Evolutionary conservation across 2,888 invertebrate species (phyloP), one percentile per base, ranked within the genome.

Genomic region (Stegophylla sp.): DNA sequence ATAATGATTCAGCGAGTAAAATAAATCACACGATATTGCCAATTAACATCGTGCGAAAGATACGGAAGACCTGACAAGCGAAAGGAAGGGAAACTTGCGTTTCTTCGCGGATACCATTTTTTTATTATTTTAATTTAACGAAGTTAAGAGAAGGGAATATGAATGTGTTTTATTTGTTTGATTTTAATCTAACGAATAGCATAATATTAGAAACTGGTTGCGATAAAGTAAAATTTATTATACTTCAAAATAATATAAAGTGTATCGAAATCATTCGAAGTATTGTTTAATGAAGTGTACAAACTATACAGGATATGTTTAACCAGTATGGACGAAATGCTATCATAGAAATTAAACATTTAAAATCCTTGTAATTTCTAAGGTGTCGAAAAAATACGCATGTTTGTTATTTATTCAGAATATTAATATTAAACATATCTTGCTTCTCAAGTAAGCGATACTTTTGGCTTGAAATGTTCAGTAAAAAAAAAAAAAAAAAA

Each of bases 61-160:
- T 41, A 53, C 66, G 75, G 75, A 76, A 66, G 75, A 76, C 75
- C 66, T 53, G 75, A 76, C 64, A 66, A 76, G 75, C 64, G 75
- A 76, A 76, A 76, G 75, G 64, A 76, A 53, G 23, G 53, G 53
- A 66, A 75, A 76, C 75, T 76, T 43, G 41, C 66, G 41, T 63
- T 63, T 63, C 74, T 74, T 74, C 48, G 12, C 13, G 43, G 51
- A 23, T 53, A 53, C 64, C n/a, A 53, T 66, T 66, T 76, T n/a
- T 73, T 23, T 64, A 41, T 76, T 66, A 53, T 76, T 76, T 76
- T 76, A 76, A 66, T 75, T 63, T 34, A 64, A 75, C 74, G 26
- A 23, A 66, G 64, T 66, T n/a, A 26, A 66, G 75, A 66, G 75
- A 76, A 76, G 75, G 66, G 48, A 76, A 75, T 41, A 34, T 17